Conservation (phyloP, 1,140 invertebrate genomes). For the Drosophila willistoni region DNA sequence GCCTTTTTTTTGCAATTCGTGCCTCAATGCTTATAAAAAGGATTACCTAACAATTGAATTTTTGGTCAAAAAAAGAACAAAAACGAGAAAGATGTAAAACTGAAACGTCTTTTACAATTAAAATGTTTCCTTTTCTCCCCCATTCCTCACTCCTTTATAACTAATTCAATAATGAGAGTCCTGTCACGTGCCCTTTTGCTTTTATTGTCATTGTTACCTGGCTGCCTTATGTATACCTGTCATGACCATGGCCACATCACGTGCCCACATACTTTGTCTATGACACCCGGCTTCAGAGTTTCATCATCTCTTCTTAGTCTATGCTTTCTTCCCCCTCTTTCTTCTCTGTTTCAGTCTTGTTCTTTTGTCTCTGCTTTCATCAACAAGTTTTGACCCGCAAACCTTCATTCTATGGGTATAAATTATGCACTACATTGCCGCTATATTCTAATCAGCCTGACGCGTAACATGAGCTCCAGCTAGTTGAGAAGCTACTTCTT, state of each 20-base stretch:
- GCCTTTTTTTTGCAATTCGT: slow-evolving; percentile 57
- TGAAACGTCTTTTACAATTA: slow-evolving; percentile 53
- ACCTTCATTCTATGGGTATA: slow-evolving; percentile 71
- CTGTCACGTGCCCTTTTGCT: slow-evolving; percentile 70
- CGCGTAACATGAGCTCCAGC: slow-evolving; percentile 65
- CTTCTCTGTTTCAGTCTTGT: slow-evolving; percentile 28
- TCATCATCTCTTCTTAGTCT: neutral
- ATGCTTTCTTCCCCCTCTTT: neutral
- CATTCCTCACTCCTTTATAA: slow-evolving; percentile 37
- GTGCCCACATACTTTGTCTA: slow-evolving; percentile 71
- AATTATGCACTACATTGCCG: slow-evolving; percentile 64
- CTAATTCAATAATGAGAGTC: slow-evolving; percentile 78
- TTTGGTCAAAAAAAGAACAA: neutral
- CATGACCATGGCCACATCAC: slow-evolving; percentile 64
- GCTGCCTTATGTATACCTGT: slow-evolving; percentile 51
- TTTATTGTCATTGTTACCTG: slow-evolving; percentile 72
- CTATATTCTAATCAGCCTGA: slow-evolving; percentile 81
- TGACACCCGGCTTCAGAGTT: slow-evolving; percentile 15
- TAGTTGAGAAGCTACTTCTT: neutral
- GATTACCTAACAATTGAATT: slow-evolving; percentile 52
- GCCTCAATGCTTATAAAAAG: slow-evolving; percentile 57
- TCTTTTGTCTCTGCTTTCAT: slow-evolving; percentile 8
- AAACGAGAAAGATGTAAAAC: slow-evolving; percentile 10
- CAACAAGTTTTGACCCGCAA: slow-evolving; percentile 67
- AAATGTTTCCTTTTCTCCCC: slow-evolving; percentile 26